Evolutionary conservation across 2,888 invertebrate genomes (phyloP).

Genomic region (Eretmocerus hayati): DNA sequence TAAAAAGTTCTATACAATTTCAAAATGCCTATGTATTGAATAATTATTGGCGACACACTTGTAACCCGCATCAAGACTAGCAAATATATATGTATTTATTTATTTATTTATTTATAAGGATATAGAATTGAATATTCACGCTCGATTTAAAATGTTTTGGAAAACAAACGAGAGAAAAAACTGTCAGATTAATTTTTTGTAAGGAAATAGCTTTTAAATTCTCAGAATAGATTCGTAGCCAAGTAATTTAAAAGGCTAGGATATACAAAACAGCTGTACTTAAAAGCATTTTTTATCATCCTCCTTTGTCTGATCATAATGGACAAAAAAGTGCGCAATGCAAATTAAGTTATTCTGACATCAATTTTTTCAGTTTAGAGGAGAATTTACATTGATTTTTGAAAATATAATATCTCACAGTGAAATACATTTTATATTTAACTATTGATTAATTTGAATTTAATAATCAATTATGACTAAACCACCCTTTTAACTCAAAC

Average conservation of each 20-base stretch:
- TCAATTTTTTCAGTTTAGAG: too few species aligned
- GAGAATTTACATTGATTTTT: too few species aligned
- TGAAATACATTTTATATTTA: too few species aligned
- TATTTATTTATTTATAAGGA: conserved; percentile 10
- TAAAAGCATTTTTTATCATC: conserved; percentile 8
- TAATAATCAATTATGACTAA: too few species aligned
- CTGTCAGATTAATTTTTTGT: conserved; percentile 11
- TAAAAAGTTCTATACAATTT: neutral
- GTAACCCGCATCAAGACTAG: conserved; percentile 46
- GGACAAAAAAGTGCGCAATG: too few species aligned
- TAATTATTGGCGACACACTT: conserved; percentile 21
- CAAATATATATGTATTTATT: conserved; percentile 24
- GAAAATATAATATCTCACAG: too few species aligned
- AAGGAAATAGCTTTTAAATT: conserved; percentile 18
- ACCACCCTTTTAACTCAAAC: too few species aligned
- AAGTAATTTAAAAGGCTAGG: conserved; percentile 23
- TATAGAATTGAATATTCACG: conserved; percentile 44
- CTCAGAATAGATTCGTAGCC: conserved; percentile 18
- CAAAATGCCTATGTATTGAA: neutral
- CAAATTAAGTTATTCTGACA: too few species aligned
- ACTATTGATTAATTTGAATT: too few species aligned
- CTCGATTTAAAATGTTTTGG: conserved; percentile 46
- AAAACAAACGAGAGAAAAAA: conserved; percentile 25
- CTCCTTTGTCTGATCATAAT: too few species aligned
- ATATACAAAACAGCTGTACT: conserved; percentile 4